Percentiles rank a stretch among this genome's conserved stretches.
These are phyloP conservation scores for Sitobion miscanthi DNA, from an alignment of 1,140 invertebrate species.

Conservation along the genomic window DNA sequence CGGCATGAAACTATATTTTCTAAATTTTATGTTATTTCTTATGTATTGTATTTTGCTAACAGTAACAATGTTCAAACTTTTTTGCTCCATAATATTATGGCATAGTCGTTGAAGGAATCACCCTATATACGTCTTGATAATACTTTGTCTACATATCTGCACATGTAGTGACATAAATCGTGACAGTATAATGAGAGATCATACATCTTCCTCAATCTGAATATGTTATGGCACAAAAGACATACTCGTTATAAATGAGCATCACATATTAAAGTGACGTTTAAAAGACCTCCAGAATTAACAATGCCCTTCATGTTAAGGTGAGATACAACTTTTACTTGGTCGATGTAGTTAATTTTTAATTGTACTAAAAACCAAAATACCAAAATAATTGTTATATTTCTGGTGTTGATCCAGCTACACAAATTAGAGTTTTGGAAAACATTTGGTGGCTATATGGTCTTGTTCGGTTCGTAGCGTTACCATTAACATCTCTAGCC, in stretches of 20 bases:
- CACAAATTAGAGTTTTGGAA: background rate
- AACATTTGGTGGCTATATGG: background rate
- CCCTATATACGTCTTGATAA: background rate
- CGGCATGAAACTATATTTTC: too few relatives aligned
- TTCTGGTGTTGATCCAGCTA: background rate
- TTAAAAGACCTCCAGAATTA: too few relatives aligned
- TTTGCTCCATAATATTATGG: too few relatives aligned
- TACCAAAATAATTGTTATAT: background rate
- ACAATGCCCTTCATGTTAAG: too few relatives aligned
- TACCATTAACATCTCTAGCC: background rate
- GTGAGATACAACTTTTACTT: too few relatives aligned
- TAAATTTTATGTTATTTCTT: too few relatives aligned
- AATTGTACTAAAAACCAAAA: background rate
- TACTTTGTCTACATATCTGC: background rate
- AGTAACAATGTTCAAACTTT: too few relatives aligned
- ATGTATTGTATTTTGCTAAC: too few relatives aligned
- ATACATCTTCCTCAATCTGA: background rate
- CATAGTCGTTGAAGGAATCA: background rate
- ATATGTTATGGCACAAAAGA: background rate
- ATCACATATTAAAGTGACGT: background rate
- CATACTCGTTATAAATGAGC: background rate
- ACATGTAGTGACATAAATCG: background rate
- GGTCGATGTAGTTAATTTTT: too few relatives aligned
- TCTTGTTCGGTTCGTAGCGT: background rate
- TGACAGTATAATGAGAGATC: background rate